Evolutionary conservation across 2,888 invertebrate genomes (phyloP), one percentile per base, ranked within the genome.

Genomic region (Plebejus melissa): DNA sequence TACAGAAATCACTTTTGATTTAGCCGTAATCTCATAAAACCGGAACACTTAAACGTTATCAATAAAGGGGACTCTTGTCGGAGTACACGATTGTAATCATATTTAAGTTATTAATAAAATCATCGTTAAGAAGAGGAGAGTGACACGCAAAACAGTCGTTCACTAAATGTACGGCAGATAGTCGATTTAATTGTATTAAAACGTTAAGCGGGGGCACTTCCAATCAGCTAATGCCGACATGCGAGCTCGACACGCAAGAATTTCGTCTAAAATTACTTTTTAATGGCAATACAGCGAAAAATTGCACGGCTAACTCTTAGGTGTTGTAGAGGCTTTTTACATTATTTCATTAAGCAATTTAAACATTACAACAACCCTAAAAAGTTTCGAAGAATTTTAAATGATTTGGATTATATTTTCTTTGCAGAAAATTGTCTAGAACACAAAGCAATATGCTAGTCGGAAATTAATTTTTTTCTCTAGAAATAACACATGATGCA

Each of bases 111-210:
- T 72, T 72, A 72, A 72, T 72, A 72, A 72, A 72, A 72, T 72
- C 72, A 54, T 72, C 72, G 72, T 72, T 72, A 50, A 72, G 32
- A 32, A 72, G 54, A 72, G 32, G 72, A 70, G 72, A 72, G 72
- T 72, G 86, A 85, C 92, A 92, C 91, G 92, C 92, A 86, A 92
- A 90, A 88, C 83, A 86, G 88, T 91, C 91, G 84, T 92, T 91
- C 87, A 83, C 85, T 85, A 87, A 90, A 85, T 84, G 88, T 89
- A 89, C 83, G 85, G 87, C 88, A 91, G 91, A 89, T 83, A 85
- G 89, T 91, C 88, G 86, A 90, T 91, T 91, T 93, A 93, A 93
- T 92, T 91, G 92, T 90, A 93, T 93, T 93, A 93, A 93, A 93
- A 91, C 90, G 91, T 88, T 89, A 89, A 87, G 89, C 86, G 82